Evolutionary conservation across 2,113 vertebrate species (phyloP).

Genomic region (Pogona vitticeps): DNA sequence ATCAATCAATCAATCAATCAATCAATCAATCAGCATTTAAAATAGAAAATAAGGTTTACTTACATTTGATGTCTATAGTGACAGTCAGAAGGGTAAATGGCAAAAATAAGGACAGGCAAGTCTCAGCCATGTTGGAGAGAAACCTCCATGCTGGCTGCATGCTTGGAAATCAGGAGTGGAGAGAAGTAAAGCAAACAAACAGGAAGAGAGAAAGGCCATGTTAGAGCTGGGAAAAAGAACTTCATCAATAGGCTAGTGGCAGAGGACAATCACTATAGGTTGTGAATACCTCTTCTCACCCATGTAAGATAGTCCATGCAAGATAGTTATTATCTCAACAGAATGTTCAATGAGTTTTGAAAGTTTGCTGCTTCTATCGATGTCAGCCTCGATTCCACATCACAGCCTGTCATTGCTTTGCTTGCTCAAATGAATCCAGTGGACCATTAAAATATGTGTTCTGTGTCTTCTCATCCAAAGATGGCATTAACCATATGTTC

Average conservation of each 20-base stretch:
- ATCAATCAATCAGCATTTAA: not conserved
- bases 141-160: not conserved
- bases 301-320: too few species aligned
- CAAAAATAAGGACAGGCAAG: not conserved
- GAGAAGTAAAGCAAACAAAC: too few species aligned
- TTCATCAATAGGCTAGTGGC: too few species aligned
- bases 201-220: too few species aligned
- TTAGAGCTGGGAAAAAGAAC: too few species aligned
- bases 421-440: not conserved
- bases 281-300: too few species aligned
- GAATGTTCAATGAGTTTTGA: not conserved
- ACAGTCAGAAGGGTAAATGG: not conserved
- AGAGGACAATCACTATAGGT: too few species aligned
- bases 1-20: too few species aligned
- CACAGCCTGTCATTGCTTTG: not conserved
- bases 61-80: not conserved
- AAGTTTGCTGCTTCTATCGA: not conserved
- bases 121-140: not conserved
- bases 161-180: too few species aligned
- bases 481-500: slow-evolving; percentile 21
- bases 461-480: slow-evolving; percentile 3
- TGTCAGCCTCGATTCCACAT: not conserved
- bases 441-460: slow-evolving; percentile 12
- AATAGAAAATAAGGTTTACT: not conserved
- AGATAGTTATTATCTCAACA: too few species aligned